phyloP scores from a whole-genome alignment of 2,113 vertebrate species.

The Acrocephalus arundinaceus region DNA sequence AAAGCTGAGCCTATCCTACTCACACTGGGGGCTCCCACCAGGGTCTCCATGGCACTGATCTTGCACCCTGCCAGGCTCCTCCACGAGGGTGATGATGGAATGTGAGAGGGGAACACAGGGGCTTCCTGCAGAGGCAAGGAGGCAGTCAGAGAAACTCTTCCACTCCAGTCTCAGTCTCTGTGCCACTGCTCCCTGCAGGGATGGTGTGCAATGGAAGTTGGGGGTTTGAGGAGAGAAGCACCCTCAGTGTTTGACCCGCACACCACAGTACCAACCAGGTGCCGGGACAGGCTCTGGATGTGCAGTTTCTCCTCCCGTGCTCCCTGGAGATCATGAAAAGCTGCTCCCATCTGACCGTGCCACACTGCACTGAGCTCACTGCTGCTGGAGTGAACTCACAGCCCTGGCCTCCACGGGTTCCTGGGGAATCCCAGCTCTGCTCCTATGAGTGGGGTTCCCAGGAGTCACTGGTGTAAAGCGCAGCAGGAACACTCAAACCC shows the following conservation, averaged over 20 bases:
- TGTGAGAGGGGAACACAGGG: rapidly evolving
- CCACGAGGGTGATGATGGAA: too few relatives aligned
- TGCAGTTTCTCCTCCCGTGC: neutral
- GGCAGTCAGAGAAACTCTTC: neutral
- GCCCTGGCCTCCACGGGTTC: rapidly evolving
- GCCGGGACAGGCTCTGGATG: neutral
- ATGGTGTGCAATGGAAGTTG: rapidly evolving
- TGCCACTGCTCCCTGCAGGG: neutral
- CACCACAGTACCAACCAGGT: rapidly evolving
- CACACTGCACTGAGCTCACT: rapidly evolving
- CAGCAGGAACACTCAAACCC: rapidly evolving
- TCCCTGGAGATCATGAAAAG: neutral
- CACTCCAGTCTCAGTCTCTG: rapidly evolving
- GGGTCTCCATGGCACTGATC: rapidly evolving
- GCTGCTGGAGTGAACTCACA: neutral
- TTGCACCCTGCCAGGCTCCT: neutral
- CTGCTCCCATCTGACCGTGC: rapidly evolving
- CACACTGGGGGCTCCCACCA: neutral
- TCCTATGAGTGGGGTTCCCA: rapidly evolving
- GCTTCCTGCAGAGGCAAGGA: neutral
- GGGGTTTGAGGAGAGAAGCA: neutral
- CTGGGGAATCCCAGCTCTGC: neutral
- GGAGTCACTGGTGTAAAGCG: neutral
- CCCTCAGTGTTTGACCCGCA: neutral
- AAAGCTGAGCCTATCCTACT: neutral